Evolutionary conservation across 2,888 invertebrate genomes (phyloP).

Genomic region (Noctua comes): DNA sequence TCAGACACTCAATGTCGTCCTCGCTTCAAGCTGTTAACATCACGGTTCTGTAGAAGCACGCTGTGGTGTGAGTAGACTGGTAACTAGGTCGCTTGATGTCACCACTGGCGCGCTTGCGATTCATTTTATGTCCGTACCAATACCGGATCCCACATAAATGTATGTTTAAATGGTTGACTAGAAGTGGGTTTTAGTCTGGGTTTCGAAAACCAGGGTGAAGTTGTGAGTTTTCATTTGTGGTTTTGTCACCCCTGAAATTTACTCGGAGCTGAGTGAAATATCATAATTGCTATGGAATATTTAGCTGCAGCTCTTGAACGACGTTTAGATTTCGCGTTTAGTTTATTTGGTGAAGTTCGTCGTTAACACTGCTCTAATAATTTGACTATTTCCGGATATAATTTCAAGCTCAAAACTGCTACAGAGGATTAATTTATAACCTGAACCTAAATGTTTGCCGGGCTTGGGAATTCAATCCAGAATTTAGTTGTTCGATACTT

Average conservation of each 20-base stretch:
- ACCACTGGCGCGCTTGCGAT: too few relatives aligned
- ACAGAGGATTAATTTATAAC: background rate
- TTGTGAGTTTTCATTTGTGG: background rate
- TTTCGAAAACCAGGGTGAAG: background rate
- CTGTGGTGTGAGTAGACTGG: too few relatives aligned
- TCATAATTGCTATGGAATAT: background rate
- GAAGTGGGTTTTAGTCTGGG: background rate
- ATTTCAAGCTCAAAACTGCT: background rate
- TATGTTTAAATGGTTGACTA: background rate
- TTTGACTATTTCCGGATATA: background rate
- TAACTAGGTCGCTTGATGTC: too few relatives aligned
- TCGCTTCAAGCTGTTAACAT: too few relatives aligned
- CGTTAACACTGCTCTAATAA: background rate
- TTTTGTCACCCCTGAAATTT: background rate
- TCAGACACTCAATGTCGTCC: too few relatives aligned
- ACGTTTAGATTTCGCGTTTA: background rate
- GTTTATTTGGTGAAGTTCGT: background rate
- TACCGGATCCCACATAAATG: too few relatives aligned
- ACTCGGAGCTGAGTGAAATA: background rate
- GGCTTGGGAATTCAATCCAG: background rate
- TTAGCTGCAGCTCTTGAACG: background rate
- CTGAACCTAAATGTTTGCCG: background rate
- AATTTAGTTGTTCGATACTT: background rate
- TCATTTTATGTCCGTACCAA: too few relatives aligned
- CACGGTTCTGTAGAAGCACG: too few relatives aligned